These are phyloP conservation scores for Belgica antarctica DNA, from an alignment of 2,888 invertebrate genomes.

Conservation along the genomic window DNA sequence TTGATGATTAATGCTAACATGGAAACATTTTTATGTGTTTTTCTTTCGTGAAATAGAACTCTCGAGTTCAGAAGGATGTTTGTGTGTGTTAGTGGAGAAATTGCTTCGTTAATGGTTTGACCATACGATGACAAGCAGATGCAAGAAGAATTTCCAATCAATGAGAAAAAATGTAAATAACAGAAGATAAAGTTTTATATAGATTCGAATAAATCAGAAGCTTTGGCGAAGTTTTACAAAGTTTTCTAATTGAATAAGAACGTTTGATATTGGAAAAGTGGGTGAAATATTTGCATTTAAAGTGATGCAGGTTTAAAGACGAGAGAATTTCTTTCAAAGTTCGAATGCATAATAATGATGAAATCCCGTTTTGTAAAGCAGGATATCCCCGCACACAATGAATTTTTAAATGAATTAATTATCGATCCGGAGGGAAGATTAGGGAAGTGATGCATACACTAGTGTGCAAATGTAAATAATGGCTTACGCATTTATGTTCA, in stretches of 20 bases:
- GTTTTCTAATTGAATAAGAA: constrained; percentile 8
- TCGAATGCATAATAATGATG: no score
- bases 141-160: constrained; percentile 15
- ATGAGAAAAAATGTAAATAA: neutral
- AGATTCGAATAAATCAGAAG: neutral
- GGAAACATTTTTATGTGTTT: neutral
- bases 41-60: no score
- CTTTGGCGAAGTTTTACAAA: neutral
- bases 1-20: neutral
- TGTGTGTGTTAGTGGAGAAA: no score
- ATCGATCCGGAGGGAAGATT: no score
- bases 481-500: constrained; percentile 3
- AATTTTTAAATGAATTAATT: no score
- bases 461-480: neutral
- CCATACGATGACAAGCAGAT: neutral
- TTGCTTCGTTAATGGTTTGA: no score
- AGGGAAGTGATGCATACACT: neutral
- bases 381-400: neutral
- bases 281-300: constrained; percentile 14
- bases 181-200: constrained; percentile 12
- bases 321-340: no score
- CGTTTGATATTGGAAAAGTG: neutral
- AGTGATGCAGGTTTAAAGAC: neutral
- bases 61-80: no score
- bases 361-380: neutral